Percentiles rank a stretch among this genome's conserved stretches.
Evolutionary conservation across 2,113 vertebrate species (phyloP).

Genomic region (Desmodus rotundus): DNA sequence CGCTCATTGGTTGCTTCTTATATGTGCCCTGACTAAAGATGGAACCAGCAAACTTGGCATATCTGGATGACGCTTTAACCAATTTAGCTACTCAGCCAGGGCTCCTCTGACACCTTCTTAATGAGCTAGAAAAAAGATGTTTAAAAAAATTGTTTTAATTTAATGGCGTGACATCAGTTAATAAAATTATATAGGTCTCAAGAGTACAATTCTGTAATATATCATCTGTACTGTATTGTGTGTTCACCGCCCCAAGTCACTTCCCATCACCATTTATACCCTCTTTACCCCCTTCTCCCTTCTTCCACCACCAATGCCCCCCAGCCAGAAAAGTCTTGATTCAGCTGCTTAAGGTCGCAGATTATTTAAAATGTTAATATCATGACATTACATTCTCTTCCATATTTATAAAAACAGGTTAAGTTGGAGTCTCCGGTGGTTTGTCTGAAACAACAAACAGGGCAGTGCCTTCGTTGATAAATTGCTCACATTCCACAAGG

Average conservation of each 20-base stretch:
- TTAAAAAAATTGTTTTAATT: neutral
- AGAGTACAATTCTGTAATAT: neutral
- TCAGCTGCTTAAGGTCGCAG: neutral
- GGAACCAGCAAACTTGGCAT: too few species aligned
- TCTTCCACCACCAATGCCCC: too few species aligned
- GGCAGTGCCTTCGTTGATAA: slow-evolving; percentile 49
- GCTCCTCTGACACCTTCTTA: neutral
- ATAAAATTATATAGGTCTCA: neutral
- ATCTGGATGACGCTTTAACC: too few species aligned
- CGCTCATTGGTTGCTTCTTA: too few species aligned
- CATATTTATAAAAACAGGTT: slow-evolving; percentile 31
- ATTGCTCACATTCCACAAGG: slow-evolving; percentile 63
- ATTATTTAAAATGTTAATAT: slow-evolving; percentile 1
- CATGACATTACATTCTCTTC: neutral
- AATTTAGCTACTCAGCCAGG: too few species aligned
- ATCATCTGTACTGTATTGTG: too few species aligned
- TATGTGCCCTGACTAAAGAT: too few species aligned
- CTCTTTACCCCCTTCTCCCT: too few species aligned
- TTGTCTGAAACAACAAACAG: slow-evolving; percentile 36
- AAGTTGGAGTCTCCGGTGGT: neutral
- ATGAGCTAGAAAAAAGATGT: neutral
- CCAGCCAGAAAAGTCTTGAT: neutral
- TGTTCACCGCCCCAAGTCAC: too few species aligned
- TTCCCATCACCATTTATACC: too few species aligned
- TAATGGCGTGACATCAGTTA: neutral